Evolutionary conservation across 2,113 vertebrate genomes (phyloP).

Genomic region (Oreochromis spilurus): DNA sequence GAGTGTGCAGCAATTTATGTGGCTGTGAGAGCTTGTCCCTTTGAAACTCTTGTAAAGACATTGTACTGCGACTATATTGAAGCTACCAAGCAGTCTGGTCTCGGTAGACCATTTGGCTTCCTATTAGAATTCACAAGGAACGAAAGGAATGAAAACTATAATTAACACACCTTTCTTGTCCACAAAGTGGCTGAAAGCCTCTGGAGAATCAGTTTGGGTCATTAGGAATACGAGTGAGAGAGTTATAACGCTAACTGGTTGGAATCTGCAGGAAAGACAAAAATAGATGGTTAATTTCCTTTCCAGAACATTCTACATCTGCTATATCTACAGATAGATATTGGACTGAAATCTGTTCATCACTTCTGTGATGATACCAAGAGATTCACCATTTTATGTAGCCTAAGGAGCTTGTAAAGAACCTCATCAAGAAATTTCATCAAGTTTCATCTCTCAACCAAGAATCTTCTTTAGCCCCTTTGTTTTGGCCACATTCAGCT

Average conservation of each 20-base stretch:
- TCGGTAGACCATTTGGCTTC: background rate
- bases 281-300: background rate
- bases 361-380: background rate
- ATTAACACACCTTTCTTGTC: background rate
- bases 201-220: constrained; percentile 9
- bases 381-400: background rate
- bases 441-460: background rate
- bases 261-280: background rate
- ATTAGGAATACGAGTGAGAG: background rate
- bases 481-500: background rate
- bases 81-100: background rate
- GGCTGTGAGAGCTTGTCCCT: background rate
- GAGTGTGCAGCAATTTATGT: background rate
- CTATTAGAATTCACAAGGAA: constrained; percentile 2
- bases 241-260: background rate
- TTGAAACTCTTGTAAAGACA: background rate
- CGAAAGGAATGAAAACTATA: background rate
- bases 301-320: background rate
- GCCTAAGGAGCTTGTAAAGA: background rate
- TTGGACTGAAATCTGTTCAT: background rate
- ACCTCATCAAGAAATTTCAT: background rate
- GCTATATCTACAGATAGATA: background rate
- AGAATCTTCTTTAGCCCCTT: background rate
- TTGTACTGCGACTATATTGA: background rate
- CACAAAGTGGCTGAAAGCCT: background rate